Conservation (phyloP, 2,888 invertebrate genomes). For the Synergus umbraculus region DNA sequence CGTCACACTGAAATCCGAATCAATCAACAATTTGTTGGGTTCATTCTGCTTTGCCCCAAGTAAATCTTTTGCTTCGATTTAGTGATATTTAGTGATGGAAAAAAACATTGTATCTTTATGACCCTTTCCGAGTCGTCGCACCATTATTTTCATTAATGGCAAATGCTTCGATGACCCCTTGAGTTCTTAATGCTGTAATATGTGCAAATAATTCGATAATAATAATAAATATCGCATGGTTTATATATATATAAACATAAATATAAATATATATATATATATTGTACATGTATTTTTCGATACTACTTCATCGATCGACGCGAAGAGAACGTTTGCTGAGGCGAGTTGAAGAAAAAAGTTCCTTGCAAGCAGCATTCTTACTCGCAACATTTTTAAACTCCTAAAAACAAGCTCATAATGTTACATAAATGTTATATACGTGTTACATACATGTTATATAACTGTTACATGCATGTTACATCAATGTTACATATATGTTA, state of each 20-base stretch:
- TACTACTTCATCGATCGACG: constrained; percentile 61
- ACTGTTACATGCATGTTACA: not conserved
- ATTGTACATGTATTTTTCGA: constrained; percentile 60
- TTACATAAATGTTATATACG: not conserved
- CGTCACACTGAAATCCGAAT: not conserved
- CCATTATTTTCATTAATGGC: constrained; percentile 24
- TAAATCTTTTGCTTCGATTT: constrained; percentile 3
- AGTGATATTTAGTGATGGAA: not conserved
- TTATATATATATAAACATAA: constrained; percentile 57
- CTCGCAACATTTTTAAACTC: no score
- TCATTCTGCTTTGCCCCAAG: constrained; percentile 13
- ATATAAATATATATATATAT: constrained; percentile 51
- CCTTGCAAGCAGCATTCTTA: constrained; percentile 7
- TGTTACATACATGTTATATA: not conserved
- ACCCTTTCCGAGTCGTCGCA: constrained; percentile 40
- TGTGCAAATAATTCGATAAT: constrained; percentile 73
- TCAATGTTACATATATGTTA: no score
- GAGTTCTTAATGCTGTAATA: constrained; percentile 60
- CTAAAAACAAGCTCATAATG: no score
- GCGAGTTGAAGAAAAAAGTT: constrained; percentile 30
- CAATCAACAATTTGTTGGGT: constrained; percentile 5
- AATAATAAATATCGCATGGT: constrained; percentile 59
- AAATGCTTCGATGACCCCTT: constrained; percentile 39
- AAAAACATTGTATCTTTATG: not conserved
- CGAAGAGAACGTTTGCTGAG: constrained; percentile 53